Conservation (phyloP, 2,888 invertebrate species). For the Zeuzera pyrina region DNA sequence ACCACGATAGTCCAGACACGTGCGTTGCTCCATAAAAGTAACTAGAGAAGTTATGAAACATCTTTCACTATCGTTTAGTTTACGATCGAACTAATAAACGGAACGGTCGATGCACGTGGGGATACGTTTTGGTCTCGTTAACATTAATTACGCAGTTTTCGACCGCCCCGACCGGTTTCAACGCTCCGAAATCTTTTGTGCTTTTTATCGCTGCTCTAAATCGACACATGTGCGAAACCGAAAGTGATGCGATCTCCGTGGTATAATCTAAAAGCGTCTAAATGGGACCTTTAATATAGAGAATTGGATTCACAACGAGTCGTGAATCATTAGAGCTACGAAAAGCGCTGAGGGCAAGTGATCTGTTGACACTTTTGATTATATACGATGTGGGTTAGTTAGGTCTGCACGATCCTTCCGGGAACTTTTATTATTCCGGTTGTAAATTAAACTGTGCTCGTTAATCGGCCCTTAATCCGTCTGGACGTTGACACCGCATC, state of each 20-base stretch:
- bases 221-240: constrained; percentile 65
- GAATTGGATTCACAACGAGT: no score
- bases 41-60: constrained; percentile 23
- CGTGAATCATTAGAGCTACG: no score
- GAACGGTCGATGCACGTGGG: constrained; percentile 33
- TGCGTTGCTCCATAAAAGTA: constrained; percentile 24
- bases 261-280: no score
- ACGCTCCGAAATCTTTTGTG: constrained; percentile 30
- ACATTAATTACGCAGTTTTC: constrained; percentile 56
- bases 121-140: constrained; percentile 45
- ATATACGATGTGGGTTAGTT: constrained; percentile 32
- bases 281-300: no score
- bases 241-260: no score
- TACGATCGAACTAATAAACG: constrained; percentile 31
- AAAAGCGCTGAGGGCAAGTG: constrained; percentile 4
- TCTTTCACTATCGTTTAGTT: constrained; percentile 48
- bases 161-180: constrained; percentile 49
- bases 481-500: constrained; percentile 62
- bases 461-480: constrained; percentile 69
- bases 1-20: constrained; percentile 19
- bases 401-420: constrained; percentile 34
- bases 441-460: constrained; percentile 64
- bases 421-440: constrained; percentile 62
- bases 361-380: constrained; percentile 49
- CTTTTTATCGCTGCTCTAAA: constrained; percentile 46